phyloP scores from a whole-genome alignment of 1,140 invertebrate genomes.

The Drosophila tsacasi region DNA sequence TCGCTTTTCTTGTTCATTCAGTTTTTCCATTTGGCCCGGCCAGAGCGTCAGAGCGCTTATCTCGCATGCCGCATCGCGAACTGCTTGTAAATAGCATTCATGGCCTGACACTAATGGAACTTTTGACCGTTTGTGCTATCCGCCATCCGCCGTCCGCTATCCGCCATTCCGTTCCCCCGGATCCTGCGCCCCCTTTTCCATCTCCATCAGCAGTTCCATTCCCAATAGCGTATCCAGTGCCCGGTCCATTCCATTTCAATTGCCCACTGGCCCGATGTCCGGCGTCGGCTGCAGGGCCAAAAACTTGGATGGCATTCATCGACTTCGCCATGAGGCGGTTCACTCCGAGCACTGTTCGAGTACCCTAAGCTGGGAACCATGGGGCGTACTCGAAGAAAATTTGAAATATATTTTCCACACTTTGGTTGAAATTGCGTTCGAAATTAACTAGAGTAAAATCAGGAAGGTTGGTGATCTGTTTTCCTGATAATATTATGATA shows the following conservation, averaged over 20 bases:
- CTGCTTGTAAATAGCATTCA: slow-evolving; percentile 78
- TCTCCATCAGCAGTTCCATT: background rate
- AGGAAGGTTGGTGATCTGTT: too few species aligned
- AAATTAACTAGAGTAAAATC: background rate
- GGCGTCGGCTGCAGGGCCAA: slow-evolving; percentile 39
- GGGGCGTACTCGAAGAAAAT: background rate
- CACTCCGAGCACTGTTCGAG: slow-evolving; percentile 7
- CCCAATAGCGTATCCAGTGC: slow-evolving; percentile 7
- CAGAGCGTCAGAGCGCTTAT: slow-evolving; percentile 55
- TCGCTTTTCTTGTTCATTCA: slow-evolving; percentile 52
- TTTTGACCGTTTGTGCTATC: slow-evolving; percentile 69
- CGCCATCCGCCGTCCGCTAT: slow-evolving; percentile 17
- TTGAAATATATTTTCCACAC: background rate
- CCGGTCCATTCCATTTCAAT: slow-evolving; percentile 31
- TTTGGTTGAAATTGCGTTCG: background rate
- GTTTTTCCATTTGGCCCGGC: slow-evolving; percentile 56
- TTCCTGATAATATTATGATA: too few species aligned
- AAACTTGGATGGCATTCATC: slow-evolving; percentile 47
- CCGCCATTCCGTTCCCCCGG: slow-evolving; percentile 1
- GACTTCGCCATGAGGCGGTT: slow-evolving; percentile 22
- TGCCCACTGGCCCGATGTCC: slow-evolving; percentile 32
- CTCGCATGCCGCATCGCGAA: slow-evolving; percentile 65
- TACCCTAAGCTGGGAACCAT: slow-evolving; percentile 1
- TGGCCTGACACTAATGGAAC: slow-evolving; percentile 75
- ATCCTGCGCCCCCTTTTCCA: background rate